Conservation (phyloP, 2,888 invertebrate genomes). For the Drosophila niveifrons region DNA sequence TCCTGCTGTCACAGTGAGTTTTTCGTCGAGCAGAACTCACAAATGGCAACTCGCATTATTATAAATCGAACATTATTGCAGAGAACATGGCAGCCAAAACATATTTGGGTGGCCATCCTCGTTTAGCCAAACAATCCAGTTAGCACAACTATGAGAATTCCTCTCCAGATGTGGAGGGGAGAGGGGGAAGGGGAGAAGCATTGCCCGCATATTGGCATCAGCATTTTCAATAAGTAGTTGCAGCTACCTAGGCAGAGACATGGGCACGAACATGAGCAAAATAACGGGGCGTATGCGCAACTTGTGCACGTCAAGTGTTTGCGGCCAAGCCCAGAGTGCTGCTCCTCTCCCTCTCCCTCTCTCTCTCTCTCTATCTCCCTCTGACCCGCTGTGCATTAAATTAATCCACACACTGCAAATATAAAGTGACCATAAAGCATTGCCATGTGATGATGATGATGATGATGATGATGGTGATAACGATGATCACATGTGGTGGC, state of each 20-base stretch:
- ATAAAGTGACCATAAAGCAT: constrained; percentile 71
- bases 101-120: constrained; percentile 18
- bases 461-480: neutral
- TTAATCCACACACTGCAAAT: constrained; percentile 56
- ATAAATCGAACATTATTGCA: constrained; percentile 6
- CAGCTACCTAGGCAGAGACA: constrained; percentile 23
- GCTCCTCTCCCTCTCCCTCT: neutral
- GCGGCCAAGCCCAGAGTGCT: constrained; percentile 12
- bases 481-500: constrained; percentile 13
- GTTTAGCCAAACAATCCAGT: constrained; percentile 53
- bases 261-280: neutral
- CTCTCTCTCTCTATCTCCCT: neutral
- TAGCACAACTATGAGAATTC: constrained; percentile 26
- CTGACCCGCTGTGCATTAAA: constrained; percentile 21
- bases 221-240: constrained; percentile 66
- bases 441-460: constrained; percentile 39
- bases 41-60: constrained; percentile 11
- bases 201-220: constrained; percentile 59
- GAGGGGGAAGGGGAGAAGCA: neutral
- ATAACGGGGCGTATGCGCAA: constrained; percentile 65
- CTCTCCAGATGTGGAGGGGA: too few relatives aligned
- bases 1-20: constrained; percentile 8
- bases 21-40: neutral
- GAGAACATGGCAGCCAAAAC: neutral
- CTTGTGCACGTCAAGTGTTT: constrained; percentile 69